These are phyloP conservation scores for Heterodera carotae DNA, from an alignment of 1,140 invertebrate species.

Conservation along the genomic window DNA sequence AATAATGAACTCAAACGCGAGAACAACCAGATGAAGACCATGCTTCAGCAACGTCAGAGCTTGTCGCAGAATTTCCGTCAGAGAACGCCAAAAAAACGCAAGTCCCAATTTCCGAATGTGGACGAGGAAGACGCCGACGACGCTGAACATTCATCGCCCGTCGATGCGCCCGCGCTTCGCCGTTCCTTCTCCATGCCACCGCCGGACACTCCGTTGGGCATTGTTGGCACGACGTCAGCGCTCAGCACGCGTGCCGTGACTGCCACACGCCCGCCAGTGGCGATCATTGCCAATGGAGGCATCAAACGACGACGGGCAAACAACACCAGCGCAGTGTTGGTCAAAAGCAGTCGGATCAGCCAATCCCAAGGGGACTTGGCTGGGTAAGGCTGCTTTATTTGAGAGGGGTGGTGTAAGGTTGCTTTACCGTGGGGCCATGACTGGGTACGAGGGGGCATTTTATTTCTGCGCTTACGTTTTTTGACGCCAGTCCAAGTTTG, in stretches of 20 bases:
- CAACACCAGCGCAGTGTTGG: background rate
- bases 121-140: background rate
- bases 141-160: background rate
- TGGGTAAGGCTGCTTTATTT: too few species aligned
- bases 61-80: background rate
- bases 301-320: background rate
- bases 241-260: background rate
- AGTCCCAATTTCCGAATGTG: background rate
- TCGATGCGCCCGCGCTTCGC: background rate
- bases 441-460: too few species aligned
- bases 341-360: slow-evolving; percentile 23
- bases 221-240: background rate
- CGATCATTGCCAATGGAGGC: background rate
- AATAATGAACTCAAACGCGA: background rate
- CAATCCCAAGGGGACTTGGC: slow-evolving; percentile 16
- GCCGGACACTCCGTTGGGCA: slow-evolving; percentile 14
- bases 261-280: background rate
- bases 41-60: background rate
- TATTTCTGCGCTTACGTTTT: too few species aligned
- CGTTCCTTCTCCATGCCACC: slow-evolving; percentile 26
- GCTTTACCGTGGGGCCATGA: too few species aligned
- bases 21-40: background rate
- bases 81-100: background rate
- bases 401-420: too few species aligned
- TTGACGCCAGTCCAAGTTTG: too few species aligned